Conservation (phyloP, 2,888 invertebrate species). For the Leptopilina drosophilae region DNA sequence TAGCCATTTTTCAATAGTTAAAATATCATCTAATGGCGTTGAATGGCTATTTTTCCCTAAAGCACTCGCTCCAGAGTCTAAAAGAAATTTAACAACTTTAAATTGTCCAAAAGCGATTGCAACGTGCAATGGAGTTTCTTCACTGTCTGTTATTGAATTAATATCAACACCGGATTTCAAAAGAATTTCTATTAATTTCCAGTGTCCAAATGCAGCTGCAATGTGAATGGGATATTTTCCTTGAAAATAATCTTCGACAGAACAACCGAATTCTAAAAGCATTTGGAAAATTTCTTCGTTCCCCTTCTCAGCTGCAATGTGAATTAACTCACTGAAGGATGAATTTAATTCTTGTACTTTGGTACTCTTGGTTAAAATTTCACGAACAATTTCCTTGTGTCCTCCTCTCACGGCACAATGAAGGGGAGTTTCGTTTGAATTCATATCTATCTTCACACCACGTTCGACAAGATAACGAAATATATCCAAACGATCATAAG, state of each 20-base stretch:
- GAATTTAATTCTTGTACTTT: too few species aligned
- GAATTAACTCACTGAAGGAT: background rate
- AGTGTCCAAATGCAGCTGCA: background rate
- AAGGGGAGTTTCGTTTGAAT: background rate
- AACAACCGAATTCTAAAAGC: background rate
- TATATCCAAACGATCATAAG: background rate
- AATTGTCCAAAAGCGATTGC: conserved; percentile 5
- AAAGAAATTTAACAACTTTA: background rate
- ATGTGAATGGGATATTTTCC: conserved; percentile 6
- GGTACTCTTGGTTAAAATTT: background rate
- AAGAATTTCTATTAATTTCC: background rate
- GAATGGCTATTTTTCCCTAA: too few species aligned
- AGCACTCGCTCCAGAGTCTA: background rate
- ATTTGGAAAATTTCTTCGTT: background rate
- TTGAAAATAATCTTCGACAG: background rate
- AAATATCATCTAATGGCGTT: background rate
- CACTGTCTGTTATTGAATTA: background rate
- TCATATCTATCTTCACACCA: background rate
- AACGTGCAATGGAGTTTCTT: background rate
- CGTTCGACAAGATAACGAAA: background rate
- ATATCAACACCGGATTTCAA: conserved; percentile 16
- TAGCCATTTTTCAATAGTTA: background rate
- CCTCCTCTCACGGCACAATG: background rate
- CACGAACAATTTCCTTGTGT: background rate
- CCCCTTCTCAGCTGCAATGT: background rate